phyloP scores from a whole-genome alignment of 2,888 invertebrate genomes.

The Deroplatys truncata region DNA sequence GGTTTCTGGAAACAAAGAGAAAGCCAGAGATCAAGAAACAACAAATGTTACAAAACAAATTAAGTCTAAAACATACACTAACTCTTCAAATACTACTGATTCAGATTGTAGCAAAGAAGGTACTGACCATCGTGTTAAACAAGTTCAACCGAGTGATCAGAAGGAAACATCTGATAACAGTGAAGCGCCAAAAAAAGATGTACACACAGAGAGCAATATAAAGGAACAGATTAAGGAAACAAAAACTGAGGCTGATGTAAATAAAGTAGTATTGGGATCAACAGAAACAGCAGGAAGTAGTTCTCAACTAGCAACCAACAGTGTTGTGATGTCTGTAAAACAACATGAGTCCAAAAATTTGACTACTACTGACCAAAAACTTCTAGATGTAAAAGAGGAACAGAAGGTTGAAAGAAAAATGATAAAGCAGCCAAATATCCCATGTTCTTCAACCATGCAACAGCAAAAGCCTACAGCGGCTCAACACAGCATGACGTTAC shows the following conservation, averaged over 20 bases:
- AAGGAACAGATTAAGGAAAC: neutral
- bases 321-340: too few relatives aligned
- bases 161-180: neutral
- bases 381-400: neutral
- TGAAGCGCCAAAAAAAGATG: neutral
- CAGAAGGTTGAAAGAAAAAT: neutral
- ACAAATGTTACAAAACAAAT: neutral
- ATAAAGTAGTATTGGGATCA: neutral
- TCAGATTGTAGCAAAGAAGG: neutral
- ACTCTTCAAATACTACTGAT: neutral
- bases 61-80: neutral
- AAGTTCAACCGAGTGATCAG: neutral
- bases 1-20: neutral
- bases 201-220: neutral
- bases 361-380: neutral
- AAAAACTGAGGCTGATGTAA: neutral
- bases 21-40: neutral
- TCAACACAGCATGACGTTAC: neutral
- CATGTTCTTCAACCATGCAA: neutral
- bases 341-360: neutral
- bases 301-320: neutral
- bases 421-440: neutral
- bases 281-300: neutral
- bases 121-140: neutral
- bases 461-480: neutral